Evolutionary conservation across 30 jellyfish, hydroid and myxozoan genomes (phyloP), one percentile per base, ranked within the genome.

Genomic region (Chironex yamaguchii): DNA sequence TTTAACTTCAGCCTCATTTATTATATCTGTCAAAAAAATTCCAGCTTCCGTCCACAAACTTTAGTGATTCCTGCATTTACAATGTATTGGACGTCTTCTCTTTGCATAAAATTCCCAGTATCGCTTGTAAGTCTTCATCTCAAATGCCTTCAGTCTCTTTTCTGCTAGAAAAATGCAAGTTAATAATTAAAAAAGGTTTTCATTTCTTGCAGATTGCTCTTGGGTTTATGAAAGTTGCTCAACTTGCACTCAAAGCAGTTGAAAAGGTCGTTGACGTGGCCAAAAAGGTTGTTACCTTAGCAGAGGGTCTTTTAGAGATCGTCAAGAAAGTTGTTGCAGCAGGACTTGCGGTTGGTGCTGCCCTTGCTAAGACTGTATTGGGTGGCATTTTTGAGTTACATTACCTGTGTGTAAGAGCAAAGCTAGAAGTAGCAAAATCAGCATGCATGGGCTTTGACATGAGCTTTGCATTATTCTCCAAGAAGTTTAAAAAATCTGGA

Each of bases 361-460:
- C 91, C 14, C 22, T 79, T 2, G 93, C 69, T 17, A 52, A 58
- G 36, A 71, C 36, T 68, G 32, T 82, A 11, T 67, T 70, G 0
- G 54, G 73, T 6, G 71, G 88, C 51, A 79, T 92, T 26, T 84
- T 92, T 52, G 65, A 85, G 36, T 31, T 92, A 33, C 96, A 79
- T 64, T 90, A 86, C 58, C 71, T 85, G 17, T 92, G 98, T 49
- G 86, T 92, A 62, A 92, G 86, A 36, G 86, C 98, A 25, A 68
- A 91, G 12, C 85, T 92, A 29, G 96, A 77, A 67, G 58, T 71
- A 67, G 98, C 97, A 3, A 32, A 89, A 17, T 48, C 80, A 1
- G 88, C 92, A 1, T 92, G 98, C 31, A 85, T 92, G 58, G 90
- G 77, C 21, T 17, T 92, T 52, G 31, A 52, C 2, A 68, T 92